phyloP scores from a whole-genome alignment of 2,888 invertebrate genomes.

The Tenthredo notha region DNA sequence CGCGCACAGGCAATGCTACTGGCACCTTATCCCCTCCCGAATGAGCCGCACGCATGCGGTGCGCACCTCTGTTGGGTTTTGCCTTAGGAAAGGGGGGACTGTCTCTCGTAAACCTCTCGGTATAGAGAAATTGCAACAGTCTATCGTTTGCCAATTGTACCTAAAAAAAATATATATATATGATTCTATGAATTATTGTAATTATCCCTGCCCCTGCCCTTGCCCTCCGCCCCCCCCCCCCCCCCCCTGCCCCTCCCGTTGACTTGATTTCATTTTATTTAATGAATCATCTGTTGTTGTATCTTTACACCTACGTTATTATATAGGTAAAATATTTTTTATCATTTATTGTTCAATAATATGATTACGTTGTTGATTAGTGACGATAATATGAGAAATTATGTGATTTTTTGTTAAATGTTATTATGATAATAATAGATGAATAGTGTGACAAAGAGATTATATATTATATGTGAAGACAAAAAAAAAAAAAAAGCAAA shows the following conservation, averaged over 20 bases:
- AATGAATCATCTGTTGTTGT: conserved; percentile 69
- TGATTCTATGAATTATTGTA: conserved; percentile 65
- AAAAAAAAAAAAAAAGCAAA: conserved; percentile 47
- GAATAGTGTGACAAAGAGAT: conserved; percentile 68
- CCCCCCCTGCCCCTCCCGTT: conserved; percentile 52
- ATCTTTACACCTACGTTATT: conserved; percentile 9
- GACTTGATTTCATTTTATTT: conserved; percentile 74
- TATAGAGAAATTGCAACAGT: conserved; percentile 2
- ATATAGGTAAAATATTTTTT: conserved; percentile 66
- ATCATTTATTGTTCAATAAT: conserved; percentile 56
- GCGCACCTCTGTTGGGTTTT: too few species aligned
- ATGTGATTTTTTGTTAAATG: conserved; percentile 38
- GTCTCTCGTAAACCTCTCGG: too few species aligned
- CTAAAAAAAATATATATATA: conserved; percentile 53
- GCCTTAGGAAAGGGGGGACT: too few species aligned
- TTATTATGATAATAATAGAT: conserved; percentile 27
- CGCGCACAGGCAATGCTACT: too few species aligned
- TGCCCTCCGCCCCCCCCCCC: too few species aligned
- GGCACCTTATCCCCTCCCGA: too few species aligned
- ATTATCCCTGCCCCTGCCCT: not conserved
- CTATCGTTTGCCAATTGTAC: conserved; percentile 54
- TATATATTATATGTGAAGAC: conserved; percentile 64
- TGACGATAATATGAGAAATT: conserved; percentile 63
- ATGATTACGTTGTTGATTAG: conserved; percentile 70
- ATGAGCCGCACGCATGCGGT: too few species aligned